Base-by-base conservation (phyloP, 2,888 invertebrate species). In the Phania funesta region DNA sequence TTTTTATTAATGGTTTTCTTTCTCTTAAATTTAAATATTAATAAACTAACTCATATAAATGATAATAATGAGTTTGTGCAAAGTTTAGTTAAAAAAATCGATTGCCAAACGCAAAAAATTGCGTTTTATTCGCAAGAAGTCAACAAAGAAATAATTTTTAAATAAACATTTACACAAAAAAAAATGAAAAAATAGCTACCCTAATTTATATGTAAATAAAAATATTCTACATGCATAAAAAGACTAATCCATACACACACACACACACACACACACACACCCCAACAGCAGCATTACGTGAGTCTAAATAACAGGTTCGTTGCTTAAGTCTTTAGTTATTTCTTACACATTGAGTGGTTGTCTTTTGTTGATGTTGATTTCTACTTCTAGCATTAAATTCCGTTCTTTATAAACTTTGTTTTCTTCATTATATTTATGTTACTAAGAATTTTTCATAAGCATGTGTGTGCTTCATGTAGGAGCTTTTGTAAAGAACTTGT, bases 311-410 rank as follows among this genome's bases (percentile, higher is more conserved):
- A 78, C 82, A 82, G 68, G 82, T 82, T 82, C 50, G 64, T 70
- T 74, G 71, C 82, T 82, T 74, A 78, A 82, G 77, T 78, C 82
- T 82, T 82, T 78, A 74, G 74, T 68, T 65, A 68, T 71, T 32
- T 62, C 62, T 76, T 76, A 67, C 62, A 64, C 22, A 16, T 41
- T 65, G 24, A 41, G 13, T 32, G 16, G 18, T 68, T 24, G 18
- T 35, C 48, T 56, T 67, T 11, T 44, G 24, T 56, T 41, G 32
- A n/a, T 67, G 20, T 68, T 60, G 11, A 22, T 67, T 16, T 13
- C 20, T 38, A 16, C 41, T 54, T 62, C 62, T 70, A 32, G 70
- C 44, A 65, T 65, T 68, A 52, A 68, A 81, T 71, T 75, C 70
- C 75, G 80, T 76, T 76, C 80, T 70, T 75, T 41, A 46, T 56